phyloP scores from a whole-genome alignment of 2,113 vertebrate genomes.

The Dipodomys stephensi region DNA sequence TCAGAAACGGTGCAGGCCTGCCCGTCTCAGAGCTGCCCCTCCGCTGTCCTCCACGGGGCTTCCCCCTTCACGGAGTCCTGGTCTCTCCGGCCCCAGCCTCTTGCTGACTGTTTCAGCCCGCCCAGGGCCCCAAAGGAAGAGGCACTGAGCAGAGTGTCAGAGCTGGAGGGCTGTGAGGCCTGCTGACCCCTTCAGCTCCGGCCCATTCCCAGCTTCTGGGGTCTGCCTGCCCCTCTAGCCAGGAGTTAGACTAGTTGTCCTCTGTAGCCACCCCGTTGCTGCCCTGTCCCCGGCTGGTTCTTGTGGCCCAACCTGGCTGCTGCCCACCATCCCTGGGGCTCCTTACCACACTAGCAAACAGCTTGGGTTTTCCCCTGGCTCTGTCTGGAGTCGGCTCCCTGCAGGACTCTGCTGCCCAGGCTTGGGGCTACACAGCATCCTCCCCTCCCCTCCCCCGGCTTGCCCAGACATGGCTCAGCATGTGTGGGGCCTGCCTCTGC shows the following conservation, averaged over 20 bases:
- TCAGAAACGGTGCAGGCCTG: no score
- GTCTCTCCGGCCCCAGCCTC: no score
- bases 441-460: background rate
- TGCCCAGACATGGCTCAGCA: background rate
- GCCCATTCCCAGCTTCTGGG: no score
- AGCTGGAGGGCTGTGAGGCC: background rate
- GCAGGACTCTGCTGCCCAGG: background rate
- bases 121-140: background rate
- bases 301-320: background rate
- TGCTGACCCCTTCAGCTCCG: background rate
- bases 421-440: background rate
- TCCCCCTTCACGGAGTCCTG: background rate
- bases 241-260: rapidly evolving
- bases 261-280: background rate
- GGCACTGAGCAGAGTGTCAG: background rate
- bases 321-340: background rate
- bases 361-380: background rate
- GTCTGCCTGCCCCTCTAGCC: background rate
- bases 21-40: background rate
- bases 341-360: background rate
- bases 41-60: background rate
- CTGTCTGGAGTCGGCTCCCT: no score
- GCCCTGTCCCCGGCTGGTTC: background rate
- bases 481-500: background rate
- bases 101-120: no score